Evolutionary conservation across 2,113 vertebrate species (phyloP).

Genomic region (Calonectris borealis): DNA sequence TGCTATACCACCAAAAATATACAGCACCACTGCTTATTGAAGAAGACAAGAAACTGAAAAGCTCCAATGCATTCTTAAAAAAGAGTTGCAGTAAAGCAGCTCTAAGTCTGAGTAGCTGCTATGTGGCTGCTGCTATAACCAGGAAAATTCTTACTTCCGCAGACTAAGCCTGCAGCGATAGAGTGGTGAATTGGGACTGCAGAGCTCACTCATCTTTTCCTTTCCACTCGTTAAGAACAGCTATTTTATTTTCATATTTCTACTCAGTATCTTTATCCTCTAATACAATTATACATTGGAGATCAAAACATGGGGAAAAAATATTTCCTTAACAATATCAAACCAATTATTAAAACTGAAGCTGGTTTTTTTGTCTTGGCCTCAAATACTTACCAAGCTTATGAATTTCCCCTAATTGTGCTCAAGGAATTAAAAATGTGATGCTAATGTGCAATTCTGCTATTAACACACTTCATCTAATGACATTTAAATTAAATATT

Average conservation of each 20-base stretch:
- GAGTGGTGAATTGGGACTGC: background rate
- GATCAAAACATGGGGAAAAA: background rate
- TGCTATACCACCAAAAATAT: background rate
- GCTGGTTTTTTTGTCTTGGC: background rate
- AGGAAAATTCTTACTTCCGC: background rate
- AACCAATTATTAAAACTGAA: slow-evolving; percentile 24
- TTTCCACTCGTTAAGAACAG: background rate
- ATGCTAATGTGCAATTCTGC: background rate
- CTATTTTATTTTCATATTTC: background rate
- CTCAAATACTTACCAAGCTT: background rate
- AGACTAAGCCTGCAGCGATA: background rate
- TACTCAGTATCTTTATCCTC: background rate
- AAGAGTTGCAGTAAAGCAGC: background rate
- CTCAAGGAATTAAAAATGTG: background rate
- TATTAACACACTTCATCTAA: background rate
- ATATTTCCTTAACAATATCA: background rate
- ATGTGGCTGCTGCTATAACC: background rate
- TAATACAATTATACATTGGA: background rate
- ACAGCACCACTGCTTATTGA: background rate
- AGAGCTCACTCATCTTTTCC: background rate
- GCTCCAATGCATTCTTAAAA: background rate
- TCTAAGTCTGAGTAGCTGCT: background rate
- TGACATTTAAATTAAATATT: background rate
- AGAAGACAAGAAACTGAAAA: background rate
- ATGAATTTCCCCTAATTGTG: background rate